phyloP scores from a whole-genome alignment of 2,888 invertebrate species.

The Timema podura region DNA sequence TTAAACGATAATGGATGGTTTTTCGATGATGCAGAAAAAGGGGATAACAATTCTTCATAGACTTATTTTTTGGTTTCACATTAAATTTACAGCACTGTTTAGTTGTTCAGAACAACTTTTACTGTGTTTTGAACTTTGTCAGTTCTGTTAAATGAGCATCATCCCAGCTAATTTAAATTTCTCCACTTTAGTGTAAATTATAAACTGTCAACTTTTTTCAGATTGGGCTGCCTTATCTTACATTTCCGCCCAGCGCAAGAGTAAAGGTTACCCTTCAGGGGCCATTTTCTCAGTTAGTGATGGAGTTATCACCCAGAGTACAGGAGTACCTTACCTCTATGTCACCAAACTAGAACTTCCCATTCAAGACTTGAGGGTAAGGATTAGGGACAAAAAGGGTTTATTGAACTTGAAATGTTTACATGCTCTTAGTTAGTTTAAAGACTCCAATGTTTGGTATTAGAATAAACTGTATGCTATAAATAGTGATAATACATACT shows the following conservation, averaged over 20 bases:
- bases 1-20: too few species aligned
- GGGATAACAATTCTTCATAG: too few species aligned
- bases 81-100: too few species aligned
- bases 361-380: constrained; percentile 61
- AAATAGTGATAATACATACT: too few species aligned
- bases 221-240: constrained; percentile 71
- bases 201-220: constrained; percentile 43
- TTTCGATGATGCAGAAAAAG: too few species aligned
- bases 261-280: constrained; percentile 62
- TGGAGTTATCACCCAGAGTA: constrained; percentile 61
- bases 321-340: constrained; percentile 70
- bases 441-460: not conserved
- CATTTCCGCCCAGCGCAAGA: constrained; percentile 57
- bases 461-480: not conserved
- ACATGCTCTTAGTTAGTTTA: not conserved
- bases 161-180: too few species aligned
- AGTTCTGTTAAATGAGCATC: too few species aligned
- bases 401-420: not conserved
- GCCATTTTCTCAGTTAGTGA: constrained; percentile 68
- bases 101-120: too few species aligned
- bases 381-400: constrained; percentile 31
- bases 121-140: too few species aligned
- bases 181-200: too few species aligned
- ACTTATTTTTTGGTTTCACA: too few species aligned
- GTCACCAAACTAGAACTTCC: constrained; percentile 68